Evolutionary conservation across 2,888 invertebrate species (phyloP), one percentile per base, ranked within the genome.

Genomic region (Amblyjoppa proteus): DNA sequence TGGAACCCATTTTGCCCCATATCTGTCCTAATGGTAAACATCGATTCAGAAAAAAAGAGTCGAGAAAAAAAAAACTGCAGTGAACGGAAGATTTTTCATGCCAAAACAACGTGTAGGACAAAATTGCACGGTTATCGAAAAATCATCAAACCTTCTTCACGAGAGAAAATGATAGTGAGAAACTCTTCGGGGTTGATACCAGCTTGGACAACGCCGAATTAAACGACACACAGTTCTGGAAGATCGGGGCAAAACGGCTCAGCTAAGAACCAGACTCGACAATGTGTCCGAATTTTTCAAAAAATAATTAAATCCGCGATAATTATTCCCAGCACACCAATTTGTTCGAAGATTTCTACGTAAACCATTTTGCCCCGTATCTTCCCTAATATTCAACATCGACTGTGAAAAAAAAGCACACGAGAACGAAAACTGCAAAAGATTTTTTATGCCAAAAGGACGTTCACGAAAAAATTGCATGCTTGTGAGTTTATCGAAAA

Each of bases 131-230:
- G 85, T 68, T 73, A 41, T 58, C 38, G 79, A 87, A 86, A 78
- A 86, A 87, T 88, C 89, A 89, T 88, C 91, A 91, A 92, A 92
- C 93, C 93, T 88, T 87, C 90, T 86, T 89, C 89, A 90, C 88
- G 89, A 88, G 89, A 56, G 77, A 58, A 84, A 75, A 85, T 84
- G 86, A 84, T 90, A 90, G 84, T 87, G 20, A 20, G 89, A 88
- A 89, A 87, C 86, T 90, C 88, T 92, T 94, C 92, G 94, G 91
- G 94, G 93, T 90, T 92, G 93, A 90, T 94, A 94, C 90, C 93
- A 20, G 20, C 20, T 20, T 20, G 20, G 20, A 20, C 20, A 20
- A 20, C 20, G 20, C 20, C 20, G 20, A 20, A 20, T 20, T 20
- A 20, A 20, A 20, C 20, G 20, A 20, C 20, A 20, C 20, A 20